Conservation (phyloP, 2,113 vertebrate species). For the Albula goreensis region DNA sequence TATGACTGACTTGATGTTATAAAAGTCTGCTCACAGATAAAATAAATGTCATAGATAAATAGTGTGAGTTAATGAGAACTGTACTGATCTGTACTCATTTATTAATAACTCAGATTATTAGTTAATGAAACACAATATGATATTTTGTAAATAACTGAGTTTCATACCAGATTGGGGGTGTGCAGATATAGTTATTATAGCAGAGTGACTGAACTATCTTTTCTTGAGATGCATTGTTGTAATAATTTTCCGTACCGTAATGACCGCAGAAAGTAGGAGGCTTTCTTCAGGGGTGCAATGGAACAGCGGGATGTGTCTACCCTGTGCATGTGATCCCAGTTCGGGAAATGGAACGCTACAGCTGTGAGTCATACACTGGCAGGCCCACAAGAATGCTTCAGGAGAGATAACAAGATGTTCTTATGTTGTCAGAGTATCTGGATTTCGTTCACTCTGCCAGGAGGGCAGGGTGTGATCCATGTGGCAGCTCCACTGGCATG, state of each 20-base stretch:
- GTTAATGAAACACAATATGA: too few species aligned
- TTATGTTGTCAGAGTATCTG: slow-evolving; percentile 24
- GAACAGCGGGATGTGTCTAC: neutral
- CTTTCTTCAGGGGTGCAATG: neutral
- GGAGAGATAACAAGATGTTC: slow-evolving; percentile 42
- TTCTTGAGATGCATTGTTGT: neutral
- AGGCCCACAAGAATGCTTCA: slow-evolving; percentile 40
- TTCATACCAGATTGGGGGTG: neutral
- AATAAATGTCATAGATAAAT: too few species aligned
- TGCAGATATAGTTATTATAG: neutral
- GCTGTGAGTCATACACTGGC: slow-evolving; percentile 60
- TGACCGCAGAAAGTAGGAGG: neutral
- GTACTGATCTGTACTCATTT: neutral
- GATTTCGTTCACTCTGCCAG: neutral
- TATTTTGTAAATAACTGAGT: too few species aligned
- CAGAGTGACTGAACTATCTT: neutral
- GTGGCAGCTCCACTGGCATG: neutral
- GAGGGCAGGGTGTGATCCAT: neutral
- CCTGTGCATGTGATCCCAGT: slow-evolving; percentile 40
- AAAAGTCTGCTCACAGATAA: too few species aligned
- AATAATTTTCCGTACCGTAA: neutral
- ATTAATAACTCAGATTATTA: too few species aligned
- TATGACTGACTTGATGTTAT: too few species aligned
- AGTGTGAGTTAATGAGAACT: neutral
- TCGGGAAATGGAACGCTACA: slow-evolving; percentile 56